Percentiles rank a stretch among this genome's conserved stretches.
Evolutionary conservation across 2,797 vertebrate species (phyloP).

Genomic region (Brachymystax lenok): DNA sequence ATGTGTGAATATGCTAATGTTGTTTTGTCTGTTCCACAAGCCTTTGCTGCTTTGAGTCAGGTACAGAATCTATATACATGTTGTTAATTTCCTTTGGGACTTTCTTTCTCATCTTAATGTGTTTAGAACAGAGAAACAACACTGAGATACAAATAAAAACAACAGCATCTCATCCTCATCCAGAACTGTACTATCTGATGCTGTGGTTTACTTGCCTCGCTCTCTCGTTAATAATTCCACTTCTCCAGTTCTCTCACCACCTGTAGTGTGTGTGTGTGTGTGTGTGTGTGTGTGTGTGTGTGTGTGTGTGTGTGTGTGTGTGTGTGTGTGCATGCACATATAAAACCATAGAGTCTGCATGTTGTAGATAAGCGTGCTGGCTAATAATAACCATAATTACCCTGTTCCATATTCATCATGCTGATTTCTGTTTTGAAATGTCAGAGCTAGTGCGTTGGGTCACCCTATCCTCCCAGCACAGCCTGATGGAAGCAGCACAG

Average conservation of each 20-base stretch:
- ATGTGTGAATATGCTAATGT: background rate
- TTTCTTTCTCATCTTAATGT: background rate
- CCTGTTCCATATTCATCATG: constrained; percentile 67
- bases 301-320: too few relatives aligned
- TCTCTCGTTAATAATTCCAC: background rate
- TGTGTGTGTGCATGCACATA: too few relatives aligned
- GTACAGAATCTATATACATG: background rate
- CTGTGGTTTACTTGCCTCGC: background rate
- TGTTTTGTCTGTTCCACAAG: background rate
- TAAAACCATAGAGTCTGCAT: constrained; percentile 14
- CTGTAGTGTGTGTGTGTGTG: background rate
- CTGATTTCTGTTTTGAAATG: constrained; percentile 54
- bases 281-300: too few relatives aligned
- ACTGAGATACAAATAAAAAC: background rate
- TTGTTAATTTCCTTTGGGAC: background rate
- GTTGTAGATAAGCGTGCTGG: constrained; percentile 23
- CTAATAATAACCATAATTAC: constrained; percentile 63
- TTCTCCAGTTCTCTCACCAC: background rate
- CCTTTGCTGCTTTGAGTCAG: background rate
- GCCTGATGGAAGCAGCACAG: constrained; percentile 61
- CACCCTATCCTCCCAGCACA: constrained; percentile 41
- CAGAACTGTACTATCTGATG: background rate
- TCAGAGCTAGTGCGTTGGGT: constrained; percentile 59
- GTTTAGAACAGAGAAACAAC: background rate
- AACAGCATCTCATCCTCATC: background rate